phyloP scores from a whole-genome alignment of 2,888 invertebrate species.

The Lampropteryx suffumata region DNA sequence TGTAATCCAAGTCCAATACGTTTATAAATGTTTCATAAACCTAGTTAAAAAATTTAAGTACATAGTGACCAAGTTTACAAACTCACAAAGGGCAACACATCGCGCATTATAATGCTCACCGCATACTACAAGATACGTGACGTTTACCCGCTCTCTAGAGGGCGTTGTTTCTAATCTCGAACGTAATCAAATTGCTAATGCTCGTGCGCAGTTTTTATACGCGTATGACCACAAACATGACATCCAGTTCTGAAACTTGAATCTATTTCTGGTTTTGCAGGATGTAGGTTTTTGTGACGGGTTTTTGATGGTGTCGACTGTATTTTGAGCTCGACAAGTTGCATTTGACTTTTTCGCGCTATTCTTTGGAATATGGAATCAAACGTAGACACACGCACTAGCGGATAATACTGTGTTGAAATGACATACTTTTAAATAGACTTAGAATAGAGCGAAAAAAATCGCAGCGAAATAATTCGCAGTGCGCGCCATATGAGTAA shows the following conservation, averaged over 20 bases:
- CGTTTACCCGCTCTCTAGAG: slow-evolving; percentile 53
- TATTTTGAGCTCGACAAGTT: no score
- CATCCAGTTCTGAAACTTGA: slow-evolving; percentile 23
- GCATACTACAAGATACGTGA: slow-evolving; percentile 52
- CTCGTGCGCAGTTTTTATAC: slow-evolving; percentile 43
- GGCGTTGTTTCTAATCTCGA: slow-evolving; percentile 55
- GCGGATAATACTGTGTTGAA: no score
- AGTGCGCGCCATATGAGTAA: no score
- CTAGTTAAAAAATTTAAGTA: slow-evolving; percentile 6
- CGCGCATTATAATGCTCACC: slow-evolving; percentile 49
- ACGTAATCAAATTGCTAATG: slow-evolving; percentile 58
- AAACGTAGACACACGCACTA: no score
- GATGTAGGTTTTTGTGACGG: slow-evolving; percentile 26
- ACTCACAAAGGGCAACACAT: slow-evolving; percentile 2
- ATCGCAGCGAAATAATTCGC: no score
- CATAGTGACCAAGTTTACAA: slow-evolving; percentile 14
- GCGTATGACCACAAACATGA: slow-evolving; percentile 16
- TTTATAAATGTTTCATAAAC: not conserved
- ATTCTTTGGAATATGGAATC: no score
- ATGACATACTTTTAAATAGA: no score
- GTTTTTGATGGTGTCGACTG: slow-evolving; percentile 13
- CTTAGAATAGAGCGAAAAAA: no score
- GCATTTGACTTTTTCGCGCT: no score
- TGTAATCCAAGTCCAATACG: no score
- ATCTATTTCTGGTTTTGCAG: slow-evolving; percentile 34